A percentile compares a stretch with the other conserved stretches of the same genome.
phyloP scores from a whole-genome alignment of 2,888 invertebrate genomes.

The Limenitis camilla region DNA sequence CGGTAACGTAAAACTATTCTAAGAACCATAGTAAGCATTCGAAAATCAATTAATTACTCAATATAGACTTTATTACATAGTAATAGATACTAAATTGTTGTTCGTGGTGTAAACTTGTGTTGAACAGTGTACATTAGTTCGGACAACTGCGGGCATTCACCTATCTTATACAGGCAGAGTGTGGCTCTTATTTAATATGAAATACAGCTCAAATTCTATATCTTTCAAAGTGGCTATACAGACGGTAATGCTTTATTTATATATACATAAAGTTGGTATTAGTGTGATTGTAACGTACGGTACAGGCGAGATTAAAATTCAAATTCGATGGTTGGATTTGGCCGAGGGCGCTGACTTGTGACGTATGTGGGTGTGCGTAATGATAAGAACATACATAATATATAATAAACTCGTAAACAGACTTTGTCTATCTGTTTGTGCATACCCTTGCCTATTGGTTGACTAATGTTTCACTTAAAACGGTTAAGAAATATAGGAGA shows the following conservation, averaged over 20 bases:
- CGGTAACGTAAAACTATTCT: conserved; percentile 29
- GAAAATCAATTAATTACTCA: conserved; percentile 29
- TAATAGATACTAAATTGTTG: conserved; percentile 32
- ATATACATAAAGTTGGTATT: conserved; percentile 5
- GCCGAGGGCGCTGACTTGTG: conserved; percentile 30
- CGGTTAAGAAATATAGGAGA: too few species aligned
- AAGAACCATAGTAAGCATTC: conserved; percentile 26
- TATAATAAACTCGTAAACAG: neutral
- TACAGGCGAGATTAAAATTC: conserved; percentile 61
- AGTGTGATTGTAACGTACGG: conserved; percentile 22
- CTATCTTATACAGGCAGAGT: conserved; percentile 32
- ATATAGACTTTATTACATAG: conserved; percentile 31
- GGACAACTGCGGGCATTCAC: conserved; percentile 57
- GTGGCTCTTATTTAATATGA: neutral
- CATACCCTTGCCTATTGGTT: neutral
- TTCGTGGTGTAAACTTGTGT: conserved; percentile 31
- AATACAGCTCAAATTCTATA: neutral
- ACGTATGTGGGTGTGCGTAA: conserved; percentile 32
- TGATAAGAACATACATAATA: conserved; percentile 5
- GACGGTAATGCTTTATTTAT: too few species aligned
- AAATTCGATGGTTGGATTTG: conserved; percentile 52
- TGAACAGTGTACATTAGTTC: conserved; percentile 42
- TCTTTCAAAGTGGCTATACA: too few species aligned
- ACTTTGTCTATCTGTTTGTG: neutral
- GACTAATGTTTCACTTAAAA: too few species aligned